Conservation (phyloP, 2,797 vertebrate genomes). For the Neopelma chrysocephalum region DNA sequence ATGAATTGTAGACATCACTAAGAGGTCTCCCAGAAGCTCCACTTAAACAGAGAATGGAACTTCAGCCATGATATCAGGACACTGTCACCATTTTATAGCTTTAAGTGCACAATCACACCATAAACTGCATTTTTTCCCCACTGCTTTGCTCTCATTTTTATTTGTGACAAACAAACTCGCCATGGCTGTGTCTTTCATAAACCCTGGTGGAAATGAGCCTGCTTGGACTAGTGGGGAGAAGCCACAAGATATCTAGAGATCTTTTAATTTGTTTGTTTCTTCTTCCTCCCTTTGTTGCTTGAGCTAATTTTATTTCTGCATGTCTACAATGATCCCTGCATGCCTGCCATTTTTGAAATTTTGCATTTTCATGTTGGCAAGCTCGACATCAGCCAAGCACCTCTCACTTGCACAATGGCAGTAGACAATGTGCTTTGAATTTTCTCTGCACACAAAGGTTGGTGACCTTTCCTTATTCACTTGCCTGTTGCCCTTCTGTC, state of each 20-base stretch:
- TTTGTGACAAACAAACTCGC: neutral
- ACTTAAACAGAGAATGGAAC: neutral
- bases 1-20: neutral
- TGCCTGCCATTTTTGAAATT: neutral
- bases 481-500: neutral
- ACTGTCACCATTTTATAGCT: neutral
- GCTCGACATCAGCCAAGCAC: neutral
- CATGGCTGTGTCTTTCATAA: neutral
- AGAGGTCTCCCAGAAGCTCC: neutral
- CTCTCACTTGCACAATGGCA: neutral
- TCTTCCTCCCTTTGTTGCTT: neutral
- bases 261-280: slow-evolving; percentile 12
- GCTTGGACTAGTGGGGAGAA: neutral
- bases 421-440: slow-evolving; percentile 10
- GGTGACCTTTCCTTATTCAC: neutral
- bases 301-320: slow-evolving; percentile 5
- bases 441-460: slow-evolving; percentile 1
- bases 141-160: neutral
- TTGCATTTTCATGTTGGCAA: neutral
- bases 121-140: accelerated
- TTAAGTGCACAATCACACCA: neutral
- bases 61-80: neutral
- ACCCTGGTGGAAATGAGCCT: neutral
- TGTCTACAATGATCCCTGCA: neutral
- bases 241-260: neutral